Evolutionary conservation across 1,140 invertebrate species (phyloP), one percentile per base, ranked within the genome.

Genomic region (Meteorus sp.): DNA sequence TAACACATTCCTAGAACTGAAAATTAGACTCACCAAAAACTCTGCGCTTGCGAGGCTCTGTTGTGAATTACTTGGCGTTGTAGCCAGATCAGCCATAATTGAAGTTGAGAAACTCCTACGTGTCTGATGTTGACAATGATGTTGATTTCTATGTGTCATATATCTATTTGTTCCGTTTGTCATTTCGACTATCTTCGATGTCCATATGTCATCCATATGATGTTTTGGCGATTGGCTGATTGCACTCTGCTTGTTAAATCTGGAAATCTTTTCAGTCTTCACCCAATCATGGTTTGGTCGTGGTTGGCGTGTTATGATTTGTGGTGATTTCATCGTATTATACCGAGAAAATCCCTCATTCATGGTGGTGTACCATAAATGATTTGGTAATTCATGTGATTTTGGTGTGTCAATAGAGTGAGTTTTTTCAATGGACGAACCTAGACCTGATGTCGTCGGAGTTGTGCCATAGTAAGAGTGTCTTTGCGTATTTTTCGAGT

Each of bases 271-370:
- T 41, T 75, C 73, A 6, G 71, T 73, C 19, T 66, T 69, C 6
- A 74, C 70, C 73, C 73, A 75, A 20, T 75, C 73, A 61, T 73
- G 73, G 56, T 74, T 75, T 0, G 73, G 73, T 22, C 73, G 59
- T 0, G 73, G 73, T 25, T 75, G 73, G 1, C 73, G 60, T 0
- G 73, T 72, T 41, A 75, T 71, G 5, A 70, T 72, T 25, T 68
- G 64, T 11, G 72, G 56, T 0, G 71, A 73, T 29, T 72, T 72
- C 53, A 73, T 66, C 1, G 70, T 65, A 48, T 71, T 71, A 55
- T 71, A 74, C 1, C 69, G 57, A 9, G 71, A 68, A 52, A 71
- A 71, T 2, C 67, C 70, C 5, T 71, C 71, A n/a, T 67, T 70
- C 67, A 71, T 72, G 3, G 70, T 62, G 1, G 61, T 61, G 0